These are phyloP conservation scores for Heliconius ismenius DNA, from an alignment of 2,888 invertebrate species.

Conservation along the genomic window DNA sequence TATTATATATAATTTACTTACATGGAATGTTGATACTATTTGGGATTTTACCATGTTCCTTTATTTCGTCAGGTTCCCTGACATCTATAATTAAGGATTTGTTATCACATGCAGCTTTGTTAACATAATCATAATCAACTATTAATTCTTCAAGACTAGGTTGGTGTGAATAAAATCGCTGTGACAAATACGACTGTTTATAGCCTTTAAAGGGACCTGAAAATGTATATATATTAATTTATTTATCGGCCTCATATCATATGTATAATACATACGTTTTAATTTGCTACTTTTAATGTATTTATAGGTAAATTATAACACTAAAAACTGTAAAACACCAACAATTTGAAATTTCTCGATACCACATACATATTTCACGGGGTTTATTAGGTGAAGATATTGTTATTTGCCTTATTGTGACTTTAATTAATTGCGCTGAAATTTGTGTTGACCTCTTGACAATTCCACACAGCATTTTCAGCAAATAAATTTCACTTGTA, in stretches of 20 bases:
- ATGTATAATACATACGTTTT: too few species aligned
- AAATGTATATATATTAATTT: not conserved
- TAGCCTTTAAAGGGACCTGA: not conserved
- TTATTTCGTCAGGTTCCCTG: conserved; percentile 86
- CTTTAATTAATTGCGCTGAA: conserved; percentile 23
- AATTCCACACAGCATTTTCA: conserved; percentile 27
- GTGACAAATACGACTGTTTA: conserved; percentile 1
- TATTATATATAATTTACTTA: conserved; percentile 61
- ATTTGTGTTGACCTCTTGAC: conserved; percentile 28
- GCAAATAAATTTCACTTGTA: not conserved
- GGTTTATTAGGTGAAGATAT: conserved; percentile 11
- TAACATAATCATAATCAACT: conserved; percentile 73
- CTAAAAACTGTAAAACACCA: not conserved
- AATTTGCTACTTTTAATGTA: not conserved
- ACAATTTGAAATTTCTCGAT: not conserved
- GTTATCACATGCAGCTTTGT: conserved; percentile 57
- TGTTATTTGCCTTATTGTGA: conserved; percentile 1
- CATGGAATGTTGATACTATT: conserved; percentile 89
- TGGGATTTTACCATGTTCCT: conserved; percentile 86
- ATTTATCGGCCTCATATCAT: not conserved
- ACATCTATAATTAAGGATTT: conserved; percentile 86
- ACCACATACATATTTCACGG: conserved; percentile 26
- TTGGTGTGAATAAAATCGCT: conserved; percentile 55
- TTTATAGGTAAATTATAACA: not conserved
- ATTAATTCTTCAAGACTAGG: conserved; percentile 53